phyloP scores from a whole-genome alignment of 1,140 invertebrate species.

The Vanessa tameamea region DNA sequence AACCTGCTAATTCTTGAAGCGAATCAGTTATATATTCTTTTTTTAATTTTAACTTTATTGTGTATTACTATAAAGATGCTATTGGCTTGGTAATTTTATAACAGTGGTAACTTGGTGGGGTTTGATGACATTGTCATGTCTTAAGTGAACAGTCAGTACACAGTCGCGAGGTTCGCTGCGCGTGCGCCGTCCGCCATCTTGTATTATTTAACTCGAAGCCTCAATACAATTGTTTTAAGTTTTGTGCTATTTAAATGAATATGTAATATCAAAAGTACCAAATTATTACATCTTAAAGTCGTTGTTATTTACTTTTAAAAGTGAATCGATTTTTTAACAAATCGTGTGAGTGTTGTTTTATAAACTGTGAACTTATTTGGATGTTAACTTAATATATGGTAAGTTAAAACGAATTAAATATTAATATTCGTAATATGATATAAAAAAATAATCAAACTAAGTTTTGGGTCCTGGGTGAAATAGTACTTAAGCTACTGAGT shows the following conservation, averaged over 20 bases:
- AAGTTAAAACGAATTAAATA: background rate
- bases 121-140: constrained; percentile 52
- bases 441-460: too few relatives aligned
- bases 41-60: constrained; percentile 41
- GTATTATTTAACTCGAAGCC: constrained; percentile 32
- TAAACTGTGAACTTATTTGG: constrained; percentile 6
- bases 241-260: background rate
- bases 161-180: constrained; percentile 53
- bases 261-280: too few relatives aligned
- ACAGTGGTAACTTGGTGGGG: constrained; percentile 48
- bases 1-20: constrained; percentile 53
- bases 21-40: constrained; percentile 16
- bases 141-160: constrained; percentile 52
- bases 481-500: too few relatives aligned
- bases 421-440: too few relatives aligned
- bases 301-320: too few relatives aligned
- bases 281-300: too few relatives aligned
- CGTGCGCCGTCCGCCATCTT: constrained; percentile 48
- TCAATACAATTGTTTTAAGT: background rate
- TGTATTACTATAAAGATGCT: constrained; percentile 31
- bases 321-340: background rate
- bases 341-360: constrained; percentile 2
- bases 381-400: constrained; percentile 7
- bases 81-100: constrained; percentile 30
- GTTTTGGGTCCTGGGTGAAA: too few relatives aligned